Evolutionary conservation across 2,888 invertebrate species (phyloP), one percentile per base, ranked within the genome.

Genomic region (Cosmorhoe ocellata): DNA sequence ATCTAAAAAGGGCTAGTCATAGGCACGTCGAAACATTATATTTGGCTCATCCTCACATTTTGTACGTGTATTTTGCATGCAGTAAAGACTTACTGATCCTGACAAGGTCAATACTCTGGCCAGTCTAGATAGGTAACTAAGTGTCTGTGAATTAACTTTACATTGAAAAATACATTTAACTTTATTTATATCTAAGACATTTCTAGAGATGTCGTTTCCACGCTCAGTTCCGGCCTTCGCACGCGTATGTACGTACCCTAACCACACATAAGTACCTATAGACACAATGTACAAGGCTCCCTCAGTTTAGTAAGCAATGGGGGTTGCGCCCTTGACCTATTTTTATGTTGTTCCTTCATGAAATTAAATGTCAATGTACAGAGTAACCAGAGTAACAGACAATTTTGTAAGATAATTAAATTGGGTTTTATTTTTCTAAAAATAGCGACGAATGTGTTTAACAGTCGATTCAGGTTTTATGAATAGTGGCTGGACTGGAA

Each of bases 341-440:
- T 63, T 63, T 61, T 55, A 54, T 56, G 49, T 49, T 57, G 46
- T 54, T 59, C 58, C 56, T 62, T 58, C 53, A 51, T 54, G 54
- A 58, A 59, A 62, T 59, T 62, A 62, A 62, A 62, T 59, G 61
- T 58, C 59, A 59, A 51, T 37, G 45, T 49, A 57, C 50, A 43
- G 49, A 50, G 47, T 32, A 18, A 18, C 18, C 18, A 18, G 18
- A 18, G 18, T 34, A 41, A 51, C 51, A 39, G 42, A 58, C 53
- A 50, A 52, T 55, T 59, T 53, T 48, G 52, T 49, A 42, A 40
- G 34, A 28, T 18, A 55, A 51, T 57, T 53, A 48, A 51, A 55
- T 55, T 52, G 41, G 51, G 34, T 22, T 56, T 56, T 56, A 40
- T 50, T 47, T 54, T 39, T 33, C 24, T 37, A 30, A 22, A 31